Evolutionary conservation across 1,140 invertebrate genomes (phyloP).

Genomic region (Tribolium madens): DNA sequence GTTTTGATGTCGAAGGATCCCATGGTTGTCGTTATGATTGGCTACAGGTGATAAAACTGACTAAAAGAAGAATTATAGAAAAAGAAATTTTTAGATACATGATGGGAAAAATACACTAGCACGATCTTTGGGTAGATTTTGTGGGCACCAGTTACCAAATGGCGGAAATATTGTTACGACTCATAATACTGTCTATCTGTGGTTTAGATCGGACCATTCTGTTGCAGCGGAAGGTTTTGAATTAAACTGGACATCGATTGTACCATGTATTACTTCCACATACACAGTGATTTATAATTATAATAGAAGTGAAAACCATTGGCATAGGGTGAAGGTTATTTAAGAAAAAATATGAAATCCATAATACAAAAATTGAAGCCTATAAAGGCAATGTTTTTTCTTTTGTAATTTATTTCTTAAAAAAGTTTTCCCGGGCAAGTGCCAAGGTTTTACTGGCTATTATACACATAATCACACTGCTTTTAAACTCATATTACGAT

Average conservation of each 20-base stretch:
- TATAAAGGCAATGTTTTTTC: no score
- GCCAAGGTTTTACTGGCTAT: no score
- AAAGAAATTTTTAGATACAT: slow-evolving; percentile 73
- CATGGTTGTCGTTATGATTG: slow-evolving; percentile 76
- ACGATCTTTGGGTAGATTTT: slow-evolving; percentile 80
- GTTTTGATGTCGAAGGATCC: slow-evolving; percentile 78
- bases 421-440: no score
- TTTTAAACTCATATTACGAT: not conserved
- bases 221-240: slow-evolving; percentile 75
- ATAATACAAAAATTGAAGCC: no score
- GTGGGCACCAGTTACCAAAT: slow-evolving; percentile 75
- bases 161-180: slow-evolving; percentile 79
- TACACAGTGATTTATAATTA: no score
- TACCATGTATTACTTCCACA: no score
- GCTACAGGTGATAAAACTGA: slow-evolving; percentile 72
- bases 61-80: not conserved
- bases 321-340: no score
- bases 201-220: slow-evolving; percentile 81
- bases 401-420: no score
- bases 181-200: slow-evolving; percentile 80
- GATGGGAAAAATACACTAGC: slow-evolving; percentile 79
- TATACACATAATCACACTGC: no score
- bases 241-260: slow-evolving; percentile 78
- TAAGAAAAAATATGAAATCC: no score
- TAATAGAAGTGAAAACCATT: no score